Percentiles rank a stretch among this genome's conserved stretches.
phyloP scores from a whole-genome alignment of 23 tunicate genomes.

The Styela plicata region DNA sequence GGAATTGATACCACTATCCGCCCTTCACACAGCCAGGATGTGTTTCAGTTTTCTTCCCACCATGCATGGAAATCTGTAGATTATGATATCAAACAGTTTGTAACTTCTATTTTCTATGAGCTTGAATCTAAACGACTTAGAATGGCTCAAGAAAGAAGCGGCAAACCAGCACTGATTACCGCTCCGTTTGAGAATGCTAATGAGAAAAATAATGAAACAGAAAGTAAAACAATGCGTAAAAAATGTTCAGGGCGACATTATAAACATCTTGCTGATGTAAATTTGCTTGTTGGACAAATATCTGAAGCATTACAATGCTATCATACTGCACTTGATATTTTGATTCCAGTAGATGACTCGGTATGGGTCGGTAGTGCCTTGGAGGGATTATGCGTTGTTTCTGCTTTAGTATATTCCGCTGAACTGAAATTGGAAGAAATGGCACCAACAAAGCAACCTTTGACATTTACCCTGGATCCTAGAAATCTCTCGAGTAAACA shows the following conservation, averaged over 20 bases:
- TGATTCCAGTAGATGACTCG: slow-evolving; percentile 62
- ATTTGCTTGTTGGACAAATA: slow-evolving; percentile 64
- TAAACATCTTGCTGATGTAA: slow-evolving; percentile 90
- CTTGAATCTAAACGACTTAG: slow-evolving; percentile 81
- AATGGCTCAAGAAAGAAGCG: slow-evolving; percentile 33
- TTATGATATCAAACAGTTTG: slow-evolving; percentile 71
- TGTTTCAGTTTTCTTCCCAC: slow-evolving; percentile 63
- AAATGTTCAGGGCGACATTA: slow-evolving; percentile 74
- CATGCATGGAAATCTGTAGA: slow-evolving; percentile 77
- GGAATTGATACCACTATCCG: slow-evolving; percentile 76
- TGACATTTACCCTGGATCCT: slow-evolving; percentile 52
- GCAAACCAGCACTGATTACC: slow-evolving; percentile 40
- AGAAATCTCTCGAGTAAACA: slow-evolving; percentile 43
- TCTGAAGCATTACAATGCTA: slow-evolving; percentile 77
- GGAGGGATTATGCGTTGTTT: slow-evolving; percentile 85
- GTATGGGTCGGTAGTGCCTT: slow-evolving; percentile 87
- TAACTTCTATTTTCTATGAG: slow-evolving; percentile 83
- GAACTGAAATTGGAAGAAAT: slow-evolving; percentile 15
- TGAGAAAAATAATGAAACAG: slow-evolving; percentile 39
- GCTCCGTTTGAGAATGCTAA: slow-evolving; percentile 72
- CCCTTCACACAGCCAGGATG: slow-evolving; percentile 57
- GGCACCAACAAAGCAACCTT: slow-evolving; percentile 32
- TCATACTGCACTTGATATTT: slow-evolving; percentile 58
- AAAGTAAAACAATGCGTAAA: slow-evolving; percentile 60
- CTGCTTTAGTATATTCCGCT: slow-evolving; percentile 45